phyloP scores from a whole-genome alignment of 1,140 invertebrate species.

The Drosophila arizonae region DNA sequence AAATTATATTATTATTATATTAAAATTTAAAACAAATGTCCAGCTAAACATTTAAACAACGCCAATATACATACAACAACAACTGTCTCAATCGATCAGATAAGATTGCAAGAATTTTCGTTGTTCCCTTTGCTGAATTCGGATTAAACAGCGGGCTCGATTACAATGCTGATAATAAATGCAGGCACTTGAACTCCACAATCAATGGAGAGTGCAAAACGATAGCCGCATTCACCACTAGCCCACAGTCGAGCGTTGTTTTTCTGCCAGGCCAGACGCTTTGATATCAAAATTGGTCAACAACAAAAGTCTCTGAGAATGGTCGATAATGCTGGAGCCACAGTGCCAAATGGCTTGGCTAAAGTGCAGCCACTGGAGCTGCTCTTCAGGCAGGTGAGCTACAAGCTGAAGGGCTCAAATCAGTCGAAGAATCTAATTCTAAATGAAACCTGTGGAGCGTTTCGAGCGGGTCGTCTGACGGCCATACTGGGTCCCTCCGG shows the following conservation, averaged over 20 bases:
- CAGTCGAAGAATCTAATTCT: conserved; percentile 83
- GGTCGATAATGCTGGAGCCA: conserved; percentile 44
- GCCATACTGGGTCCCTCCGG: conserved; percentile 92
- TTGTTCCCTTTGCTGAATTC: not conserved
- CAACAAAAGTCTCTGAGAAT: conserved; percentile 29
- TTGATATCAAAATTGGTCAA: conserved; percentile 8
- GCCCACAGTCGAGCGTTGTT: conserved; percentile 22
- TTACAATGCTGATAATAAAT: conserved; percentile 34
- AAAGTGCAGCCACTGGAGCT: conserved; percentile 51
- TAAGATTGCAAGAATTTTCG: conserved; percentile 22
- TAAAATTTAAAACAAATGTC: not conserved
- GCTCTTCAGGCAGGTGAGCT: conserved; percentile 65
- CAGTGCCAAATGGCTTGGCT: conserved; percentile 37
- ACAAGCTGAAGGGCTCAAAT: conserved; percentile 47
- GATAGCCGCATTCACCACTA: conserved; percentile 26
- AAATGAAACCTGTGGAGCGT: conserved; percentile 84
- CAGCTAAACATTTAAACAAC: not conserved
- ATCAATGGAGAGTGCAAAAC: conserved; percentile 15
- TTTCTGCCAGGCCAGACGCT: not conserved
- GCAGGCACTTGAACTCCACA: conserved; percentile 40
- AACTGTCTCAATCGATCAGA: not conserved
- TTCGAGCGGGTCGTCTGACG: conserved; percentile 86
- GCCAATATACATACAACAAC: not conserved
- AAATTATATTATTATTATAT: not conserved
- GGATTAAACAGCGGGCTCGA: conserved; percentile 17